Percentiles rank a stretch among this genome's conserved stretches.
These are phyloP conservation scores for Tachysurus vachellii DNA, from an alignment of 2,113 vertebrate genomes.

Conservation along the genomic window DNA sequence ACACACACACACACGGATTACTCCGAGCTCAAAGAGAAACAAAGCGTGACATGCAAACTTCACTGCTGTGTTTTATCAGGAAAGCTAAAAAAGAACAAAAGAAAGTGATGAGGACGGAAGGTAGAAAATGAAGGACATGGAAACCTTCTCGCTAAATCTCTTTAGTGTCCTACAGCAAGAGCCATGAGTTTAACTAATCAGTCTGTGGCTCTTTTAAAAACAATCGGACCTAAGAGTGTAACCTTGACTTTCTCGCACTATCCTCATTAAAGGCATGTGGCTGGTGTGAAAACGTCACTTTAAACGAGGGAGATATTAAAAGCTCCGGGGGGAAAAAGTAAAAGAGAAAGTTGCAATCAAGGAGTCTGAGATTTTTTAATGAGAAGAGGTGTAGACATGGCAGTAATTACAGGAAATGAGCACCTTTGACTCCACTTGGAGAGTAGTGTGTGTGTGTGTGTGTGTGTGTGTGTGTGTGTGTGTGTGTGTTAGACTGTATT, in stretches of 20 bases:
- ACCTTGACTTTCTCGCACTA: conserved; percentile 60
- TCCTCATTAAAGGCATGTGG: conserved; percentile 55
- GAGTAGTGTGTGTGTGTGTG: background rate
- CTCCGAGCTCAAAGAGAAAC: conserved; percentile 33
- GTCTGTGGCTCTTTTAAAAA: conserved; percentile 66
- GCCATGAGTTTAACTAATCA: conserved; percentile 65
- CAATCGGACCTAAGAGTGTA: conserved; percentile 55
- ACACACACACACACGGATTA: conserved; percentile 1
- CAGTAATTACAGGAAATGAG: conserved; percentile 61
- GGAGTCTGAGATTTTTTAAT: conserved; percentile 63
- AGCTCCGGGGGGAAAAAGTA: background rate
- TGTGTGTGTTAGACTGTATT: conserved; percentile 12
- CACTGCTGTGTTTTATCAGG: conserved; percentile 58
- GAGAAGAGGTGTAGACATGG: conserved; percentile 63
- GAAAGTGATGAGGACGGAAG: conserved; percentile 12
- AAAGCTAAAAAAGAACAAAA: conserved; percentile 48
- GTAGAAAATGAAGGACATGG: conserved; percentile 32
- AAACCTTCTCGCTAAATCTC: conserved; percentile 48
- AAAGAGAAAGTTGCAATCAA: conserved; percentile 51
- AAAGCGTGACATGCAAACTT: conserved; percentile 45
- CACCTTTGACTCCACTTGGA: conserved; percentile 53
- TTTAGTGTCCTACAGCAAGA: conserved; percentile 50
- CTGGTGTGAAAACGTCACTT: conserved; percentile 67
- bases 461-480: background rate
- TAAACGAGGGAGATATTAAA: conserved; percentile 63